Evolutionary conservation across 2,888 invertebrate species (phyloP).

Genomic region (Lasioglossum villosulum): DNA sequence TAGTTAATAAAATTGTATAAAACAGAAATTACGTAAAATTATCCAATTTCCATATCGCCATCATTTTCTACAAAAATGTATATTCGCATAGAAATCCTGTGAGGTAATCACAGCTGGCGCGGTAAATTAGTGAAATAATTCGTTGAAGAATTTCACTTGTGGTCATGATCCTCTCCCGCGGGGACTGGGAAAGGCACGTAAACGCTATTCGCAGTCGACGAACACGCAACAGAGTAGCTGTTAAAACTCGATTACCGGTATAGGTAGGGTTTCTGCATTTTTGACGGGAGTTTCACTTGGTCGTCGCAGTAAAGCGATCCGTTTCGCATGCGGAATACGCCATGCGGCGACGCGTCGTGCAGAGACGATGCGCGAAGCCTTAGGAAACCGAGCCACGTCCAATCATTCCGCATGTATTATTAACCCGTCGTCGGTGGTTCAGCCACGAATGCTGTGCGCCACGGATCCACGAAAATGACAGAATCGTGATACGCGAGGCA

Average conservation of each 20-base stretch:
- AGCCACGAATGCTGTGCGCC: neutral
- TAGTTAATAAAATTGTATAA: no score
- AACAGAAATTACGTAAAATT: no score
- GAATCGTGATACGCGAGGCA: conserved; percentile 25
- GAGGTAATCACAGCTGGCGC: no score
- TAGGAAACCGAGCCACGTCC: neutral
- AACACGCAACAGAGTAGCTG: neutral
- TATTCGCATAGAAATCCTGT: no score
- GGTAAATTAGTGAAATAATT: no score
- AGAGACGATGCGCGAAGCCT: neutral
- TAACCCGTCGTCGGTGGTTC: conserved; percentile 13
- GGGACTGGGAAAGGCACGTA: neutral
- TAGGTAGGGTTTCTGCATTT: neutral
- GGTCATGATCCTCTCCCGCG: neutral
- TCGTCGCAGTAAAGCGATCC: neutral
- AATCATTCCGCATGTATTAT: conserved; percentile 21
- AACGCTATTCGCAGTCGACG: neutral
- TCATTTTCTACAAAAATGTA: no score
- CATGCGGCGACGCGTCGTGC: no score
- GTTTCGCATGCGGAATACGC: neutral
- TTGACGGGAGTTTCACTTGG: neutral
- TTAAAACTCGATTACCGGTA: neutral
- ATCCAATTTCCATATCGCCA: no score
- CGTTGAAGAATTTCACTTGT: no score
- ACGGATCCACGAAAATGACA: conserved; percentile 40